Base-by-base conservation (phyloP, 2,888 invertebrate genomes). In the Cremastinae sp. region DNA sequence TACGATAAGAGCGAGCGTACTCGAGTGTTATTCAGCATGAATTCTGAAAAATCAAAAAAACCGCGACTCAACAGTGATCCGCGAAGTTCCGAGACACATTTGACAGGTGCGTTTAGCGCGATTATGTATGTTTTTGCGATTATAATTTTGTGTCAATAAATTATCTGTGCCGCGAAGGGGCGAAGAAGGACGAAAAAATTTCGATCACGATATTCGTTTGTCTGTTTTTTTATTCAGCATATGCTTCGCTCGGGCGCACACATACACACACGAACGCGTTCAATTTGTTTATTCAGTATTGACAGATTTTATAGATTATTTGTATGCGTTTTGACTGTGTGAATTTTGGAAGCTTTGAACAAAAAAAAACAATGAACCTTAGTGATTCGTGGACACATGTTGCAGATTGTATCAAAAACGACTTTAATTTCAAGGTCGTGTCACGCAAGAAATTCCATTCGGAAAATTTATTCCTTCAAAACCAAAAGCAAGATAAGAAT, bases 81-180 rank as follows among this genome's bases (percentile, higher is more conserved):
- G 39, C 68, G 12, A 35, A 2, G 18, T 7, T 39, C 28, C 18
- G 45, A 20, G n/a, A 43, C 39, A 41, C 35, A 53, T 47, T 59
- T 76, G 64, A 72, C 72, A 76, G 75, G 75, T 73, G 68, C 41
- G 68, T 59, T 51, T 61, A 51, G 8, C 18, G 65, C 28, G 45
- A 69, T 51, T 64, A 20, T 10, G 16, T 47, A 37, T 16, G 7
- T 4, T 20, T 51, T 62, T 20, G 7, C 7, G 14, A 10, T 10
- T 0, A 2, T 39, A 1, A 49, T 49, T 45, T 45, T 5, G n/a
- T 14, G 12, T 12, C 45, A 12, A 45, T 10, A n/a, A n/a, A 51
- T 51, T 51, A 51, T 28, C 16, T 18, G 1, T 14, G 0, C 22
- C 20, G 10, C 10, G 4, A 20, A 51, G n/a, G 5, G 51, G n/a